Percentiles rank a stretch among this genome's conserved stretches.
These are phyloP conservation scores for Chauna torquata DNA, from an alignment of 2,113 vertebrate genomes.

Conservation along the genomic window DNA sequence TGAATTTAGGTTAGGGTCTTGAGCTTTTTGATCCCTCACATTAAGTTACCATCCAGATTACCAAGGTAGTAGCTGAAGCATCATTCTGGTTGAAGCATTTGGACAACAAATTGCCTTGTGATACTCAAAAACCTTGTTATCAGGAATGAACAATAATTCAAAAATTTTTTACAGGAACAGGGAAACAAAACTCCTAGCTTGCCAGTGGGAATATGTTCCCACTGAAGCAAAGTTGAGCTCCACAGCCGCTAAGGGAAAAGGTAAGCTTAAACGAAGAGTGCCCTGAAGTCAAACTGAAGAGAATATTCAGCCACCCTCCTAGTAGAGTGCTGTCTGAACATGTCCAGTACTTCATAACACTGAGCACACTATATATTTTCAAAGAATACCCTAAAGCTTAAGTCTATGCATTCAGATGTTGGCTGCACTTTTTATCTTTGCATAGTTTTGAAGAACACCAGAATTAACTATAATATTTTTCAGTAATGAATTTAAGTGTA, in stretches of 20 bases:
- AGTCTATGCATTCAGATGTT: background rate
- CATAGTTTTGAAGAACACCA: background rate
- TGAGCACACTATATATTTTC: background rate
- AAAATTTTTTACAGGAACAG: background rate
- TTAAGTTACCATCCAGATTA: background rate
- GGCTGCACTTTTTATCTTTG: background rate
- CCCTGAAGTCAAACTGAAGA: conserved; percentile 33
- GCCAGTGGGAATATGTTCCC: background rate
- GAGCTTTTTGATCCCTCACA: background rate
- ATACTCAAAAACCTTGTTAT: background rate
- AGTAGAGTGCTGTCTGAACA: background rate
- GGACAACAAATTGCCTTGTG: background rate
- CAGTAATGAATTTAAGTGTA: background rate
- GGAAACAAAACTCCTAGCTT: background rate
- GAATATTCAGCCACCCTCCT: conserved; percentile 19
- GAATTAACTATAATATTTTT: background rate
- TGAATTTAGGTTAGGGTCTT: background rate
- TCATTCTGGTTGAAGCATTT: background rate
- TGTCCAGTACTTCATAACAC: background rate
- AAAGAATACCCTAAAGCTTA: background rate
- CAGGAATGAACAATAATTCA: background rate
- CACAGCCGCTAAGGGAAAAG: background rate
- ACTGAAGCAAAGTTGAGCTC: conserved; percentile 11
- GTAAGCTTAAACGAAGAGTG: background rate
- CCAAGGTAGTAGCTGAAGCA: background rate